Evolutionary conservation across 1,140 invertebrate genomes (phyloP).

Genomic region (Gryllus bimaculatus): DNA sequence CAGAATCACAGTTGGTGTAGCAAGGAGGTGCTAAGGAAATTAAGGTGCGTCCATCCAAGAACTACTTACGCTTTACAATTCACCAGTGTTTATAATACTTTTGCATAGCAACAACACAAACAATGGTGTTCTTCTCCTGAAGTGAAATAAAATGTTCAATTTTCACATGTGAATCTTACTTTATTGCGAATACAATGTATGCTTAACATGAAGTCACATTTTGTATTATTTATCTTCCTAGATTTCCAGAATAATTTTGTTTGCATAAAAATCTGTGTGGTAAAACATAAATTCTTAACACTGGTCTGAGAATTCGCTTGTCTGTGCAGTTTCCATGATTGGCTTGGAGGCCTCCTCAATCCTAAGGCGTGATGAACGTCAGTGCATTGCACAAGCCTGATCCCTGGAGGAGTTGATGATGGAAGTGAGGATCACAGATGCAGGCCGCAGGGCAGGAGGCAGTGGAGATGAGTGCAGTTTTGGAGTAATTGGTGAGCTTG

Average conservation of each 20-base stretch:
- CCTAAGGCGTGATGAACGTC: conserved; percentile 98
- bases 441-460: conserved; percentile 35
- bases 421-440: conserved; percentile 67
- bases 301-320: conserved; percentile 11
- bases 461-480: conserved; percentile 68
- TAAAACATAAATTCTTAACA: background rate
- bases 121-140: too few relatives aligned
- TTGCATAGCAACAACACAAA: too few relatives aligned
- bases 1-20: conserved; percentile 75
- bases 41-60: conserved; percentile 51
- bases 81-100: too few relatives aligned
- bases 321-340: conserved; percentile 70
- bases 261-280: background rate
- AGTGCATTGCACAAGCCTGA: conserved; percentile 92
- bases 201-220: too few relatives aligned
- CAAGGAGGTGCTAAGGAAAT: conserved; percentile 81
- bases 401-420: conserved; percentile 90
- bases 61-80: too few relatives aligned
- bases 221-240: too few relatives aligned
- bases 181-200: too few relatives aligned
- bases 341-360: conserved; percentile 93
- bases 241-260: background rate
- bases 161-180: too few relatives aligned
- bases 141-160: too few relatives aligned
- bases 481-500: conserved; percentile 52